A percentile compares a stretch with the other conserved stretches of the same genome.
Evolutionary conservation across 2,797 vertebrate species (phyloP).

Genomic region (Thamnophis elegans): DNA sequence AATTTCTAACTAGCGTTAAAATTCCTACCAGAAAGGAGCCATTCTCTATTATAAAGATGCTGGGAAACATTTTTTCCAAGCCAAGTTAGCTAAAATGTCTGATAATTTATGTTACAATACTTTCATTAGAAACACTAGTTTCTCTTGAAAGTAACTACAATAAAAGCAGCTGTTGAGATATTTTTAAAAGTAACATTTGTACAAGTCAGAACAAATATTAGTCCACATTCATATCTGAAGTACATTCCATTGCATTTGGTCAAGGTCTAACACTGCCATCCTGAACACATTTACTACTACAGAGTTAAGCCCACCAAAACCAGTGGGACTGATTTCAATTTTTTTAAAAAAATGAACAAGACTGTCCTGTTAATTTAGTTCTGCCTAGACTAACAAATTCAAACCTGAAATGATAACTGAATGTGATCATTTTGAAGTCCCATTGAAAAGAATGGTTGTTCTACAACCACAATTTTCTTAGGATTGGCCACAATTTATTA

Average conservation of each 20-base stretch:
- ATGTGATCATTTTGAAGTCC: neutral
- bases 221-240: neutral
- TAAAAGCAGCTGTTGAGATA: neutral
- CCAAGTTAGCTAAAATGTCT: neutral
- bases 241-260: neutral
- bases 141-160: neutral
- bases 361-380: neutral
- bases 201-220: neutral
- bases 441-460: neutral
- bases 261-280: neutral
- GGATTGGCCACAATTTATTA: neutral
- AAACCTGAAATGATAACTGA: neutral
- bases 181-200: neutral
- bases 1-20: neutral
- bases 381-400: neutral
- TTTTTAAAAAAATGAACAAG: neutral
- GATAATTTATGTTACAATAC: neutral
- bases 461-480: neutral
- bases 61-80: neutral
- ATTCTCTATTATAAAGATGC: neutral
- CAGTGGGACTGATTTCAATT: neutral
- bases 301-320: neutral
- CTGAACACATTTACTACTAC: neutral
- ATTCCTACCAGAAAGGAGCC: neutral
- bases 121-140: neutral